phyloP scores from a whole-genome alignment of 2,113 vertebrate genomes.

The Casuarius casuarius region DNA sequence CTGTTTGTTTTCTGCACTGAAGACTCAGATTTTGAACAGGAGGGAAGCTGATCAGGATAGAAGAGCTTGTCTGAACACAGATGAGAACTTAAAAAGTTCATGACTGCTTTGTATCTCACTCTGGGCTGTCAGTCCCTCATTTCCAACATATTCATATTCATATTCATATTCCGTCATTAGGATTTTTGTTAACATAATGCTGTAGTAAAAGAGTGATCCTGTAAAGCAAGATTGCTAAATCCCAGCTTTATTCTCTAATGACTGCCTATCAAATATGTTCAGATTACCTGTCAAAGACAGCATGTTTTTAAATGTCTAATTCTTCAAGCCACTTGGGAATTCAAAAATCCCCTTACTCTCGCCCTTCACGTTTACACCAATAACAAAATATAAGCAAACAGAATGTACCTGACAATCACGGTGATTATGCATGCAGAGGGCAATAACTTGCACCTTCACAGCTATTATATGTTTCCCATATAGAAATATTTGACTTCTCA shows the following conservation, averaged over 20 bases:
- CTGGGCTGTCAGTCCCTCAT: not conserved
- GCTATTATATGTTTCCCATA: not conserved
- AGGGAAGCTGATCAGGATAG: not conserved
- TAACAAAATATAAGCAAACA: not conserved
- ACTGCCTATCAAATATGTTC: slow-evolving; percentile 11
- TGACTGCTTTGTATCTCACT: not conserved
- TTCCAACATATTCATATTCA: not conserved
- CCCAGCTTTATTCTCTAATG: slow-evolving; percentile 41
- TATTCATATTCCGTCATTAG: not conserved
- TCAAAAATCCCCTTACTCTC: not conserved
- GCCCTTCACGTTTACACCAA: not conserved
- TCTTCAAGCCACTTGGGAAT: not conserved
- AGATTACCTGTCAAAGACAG: slow-evolving; percentile 35
- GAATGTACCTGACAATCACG: not conserved
- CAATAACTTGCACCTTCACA: not conserved
- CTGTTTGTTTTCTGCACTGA: not conserved
- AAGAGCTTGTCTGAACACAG: not conserved
- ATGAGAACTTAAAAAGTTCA: not conserved
- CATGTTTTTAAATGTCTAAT: slow-evolving; percentile 17
- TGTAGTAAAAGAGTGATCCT: not conserved
- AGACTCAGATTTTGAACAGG: not conserved
- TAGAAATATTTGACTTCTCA: not conserved
- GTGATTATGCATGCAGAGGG: not conserved
- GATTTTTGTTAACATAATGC: slow-evolving; percentile 4
- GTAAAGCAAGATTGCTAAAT: slow-evolving; percentile 2